Evolutionary conservation across 2,888 invertebrate genomes (phyloP), one percentile per base, ranked within the genome.

Genomic region (Eristalis intricaria): DNA sequence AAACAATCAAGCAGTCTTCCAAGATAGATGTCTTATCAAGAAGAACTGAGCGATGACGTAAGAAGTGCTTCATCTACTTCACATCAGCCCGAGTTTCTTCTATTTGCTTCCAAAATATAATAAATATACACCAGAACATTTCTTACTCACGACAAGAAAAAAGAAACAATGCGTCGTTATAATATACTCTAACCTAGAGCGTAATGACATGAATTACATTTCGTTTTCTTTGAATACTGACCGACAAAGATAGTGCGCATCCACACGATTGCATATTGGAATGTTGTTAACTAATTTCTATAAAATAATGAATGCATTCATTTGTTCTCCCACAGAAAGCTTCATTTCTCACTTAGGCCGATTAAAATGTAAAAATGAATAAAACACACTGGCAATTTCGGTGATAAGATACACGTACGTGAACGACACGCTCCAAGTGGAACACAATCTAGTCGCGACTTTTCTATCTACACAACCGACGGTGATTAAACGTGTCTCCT

Each of bases 381-480:
- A 63, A 71, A 58, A 71, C 29, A 69, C 68, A 84, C 43, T 65
- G 22, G 71, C 65, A 76, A 84, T 74, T 78, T 26, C 26, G 56
- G 83, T 65, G 83, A 84, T 84, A 84, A 84, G 83, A 78, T 71
- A 75, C 70, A 43, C 26, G 76, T 60, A 26, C 22, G 23, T 63
- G 38, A 64, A 73, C 63, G 63, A 23, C 66, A 58, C 64, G 40
- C 32, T 60, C 75, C 19, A 38, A 66, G 40, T 69, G 38, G 23
- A 64, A 29, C 63, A 63, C 64, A 73, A 73, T 73, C 38, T 63
- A 77, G 83, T 78, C 66, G 38, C 38, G 40, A 64, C 32, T 64
- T 40, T 73, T 84, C 78, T 84, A 73, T 78, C 83, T 66, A 66
- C 64, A 61, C 73, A 78, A 63, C 65, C 40, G 68, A 63, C 73